Evolutionary conservation across 2,113 vertebrate genomes (phyloP), one percentile per base, ranked within the genome.

Genomic region (Scophthalmus maximus): DNA sequence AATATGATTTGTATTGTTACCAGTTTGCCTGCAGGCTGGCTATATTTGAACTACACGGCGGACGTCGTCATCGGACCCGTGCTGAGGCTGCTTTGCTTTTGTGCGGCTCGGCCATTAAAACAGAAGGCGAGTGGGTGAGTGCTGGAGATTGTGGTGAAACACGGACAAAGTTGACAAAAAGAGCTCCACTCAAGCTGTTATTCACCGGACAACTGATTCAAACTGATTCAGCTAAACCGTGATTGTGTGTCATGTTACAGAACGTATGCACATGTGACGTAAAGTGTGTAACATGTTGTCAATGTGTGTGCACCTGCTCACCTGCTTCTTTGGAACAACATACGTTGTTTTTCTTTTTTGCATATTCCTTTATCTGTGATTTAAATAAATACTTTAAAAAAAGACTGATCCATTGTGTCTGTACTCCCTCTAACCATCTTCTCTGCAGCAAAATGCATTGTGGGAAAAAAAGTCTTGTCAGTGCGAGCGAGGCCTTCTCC

Each of bases 401-500:
- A 82, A 84, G 77, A 76, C 61, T n/a, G 29, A 76, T 70, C 68
- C 69, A 57, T 87, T 89, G 88, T 84, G 80, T 88, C 79, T 55
- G 67, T n/a, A 78, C 74, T 87, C 68, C 32, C 56, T 87, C 56
- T 88, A 92, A 90, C 71, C 85, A 91, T 89, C 84, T 84, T 80
- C 79, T 88, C 88, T 83, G 82, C 88, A 85, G 84, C 90, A 91
- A 79, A 93, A 89, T 92, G 91, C 91, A 91, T 90, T 93, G 92
- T 93, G 93, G 93, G 91, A 93, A 79, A 91, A 93, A 79, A 91
- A 87, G 88, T 84, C 86, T 74, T 79, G 85, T 92, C 88, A 82
- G 83, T 88, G 89, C 79, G 8, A 78, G 89, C 79, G 8, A 78
- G 84, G 87, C 89, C 90, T 90, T 89, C 91, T 92, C 90, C 91